These are phyloP conservation scores for Phocoena phocoena DNA, from an alignment of 2,113 vertebrate species.

Conservation along the genomic window DNA sequence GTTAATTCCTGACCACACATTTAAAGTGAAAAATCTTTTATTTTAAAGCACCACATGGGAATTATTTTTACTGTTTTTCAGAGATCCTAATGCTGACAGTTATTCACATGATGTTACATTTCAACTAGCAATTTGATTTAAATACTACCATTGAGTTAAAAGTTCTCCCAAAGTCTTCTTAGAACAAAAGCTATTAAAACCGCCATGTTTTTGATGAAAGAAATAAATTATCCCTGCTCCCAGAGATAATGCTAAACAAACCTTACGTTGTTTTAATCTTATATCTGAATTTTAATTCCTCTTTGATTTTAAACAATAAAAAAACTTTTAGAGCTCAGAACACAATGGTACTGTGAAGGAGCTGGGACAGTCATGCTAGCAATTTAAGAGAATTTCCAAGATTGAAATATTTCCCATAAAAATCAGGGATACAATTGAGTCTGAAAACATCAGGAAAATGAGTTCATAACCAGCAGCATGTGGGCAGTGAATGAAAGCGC, in stretches of 20 bases:
- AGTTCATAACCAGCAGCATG: not conserved
- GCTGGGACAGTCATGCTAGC: not conserved
- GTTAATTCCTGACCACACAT: conserved; percentile 15
- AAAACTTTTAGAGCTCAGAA: not conserved
- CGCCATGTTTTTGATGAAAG: not conserved
- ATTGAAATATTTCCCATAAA: conserved; percentile 14
- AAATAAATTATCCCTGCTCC: not conserved
- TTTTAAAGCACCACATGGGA: not conserved
- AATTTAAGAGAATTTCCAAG: conserved; percentile 37
- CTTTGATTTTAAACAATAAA: not conserved
- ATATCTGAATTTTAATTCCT: conserved; percentile 28
- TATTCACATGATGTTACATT: not conserved
- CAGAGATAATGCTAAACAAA: not conserved
- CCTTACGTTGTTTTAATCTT: not conserved
- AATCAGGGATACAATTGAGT: not conserved
- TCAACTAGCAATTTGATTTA: conserved; percentile 12
- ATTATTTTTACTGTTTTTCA: conserved; percentile 33
- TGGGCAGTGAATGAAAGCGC: not conserved
- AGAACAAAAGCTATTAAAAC: conserved; percentile 3
- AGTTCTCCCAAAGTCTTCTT: not conserved
- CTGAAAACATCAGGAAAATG: not conserved
- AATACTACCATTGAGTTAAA: not conserved
- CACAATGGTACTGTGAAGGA: not conserved
- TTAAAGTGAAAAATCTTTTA: conserved; percentile 17
- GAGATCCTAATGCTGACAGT: not conserved